Percentiles rank a stretch among this genome's conserved stretches.
These are phyloP conservation scores for Chelmon rostratus DNA, from an alignment of 2,797 vertebrate genomes.

Conservation along the genomic window DNA sequence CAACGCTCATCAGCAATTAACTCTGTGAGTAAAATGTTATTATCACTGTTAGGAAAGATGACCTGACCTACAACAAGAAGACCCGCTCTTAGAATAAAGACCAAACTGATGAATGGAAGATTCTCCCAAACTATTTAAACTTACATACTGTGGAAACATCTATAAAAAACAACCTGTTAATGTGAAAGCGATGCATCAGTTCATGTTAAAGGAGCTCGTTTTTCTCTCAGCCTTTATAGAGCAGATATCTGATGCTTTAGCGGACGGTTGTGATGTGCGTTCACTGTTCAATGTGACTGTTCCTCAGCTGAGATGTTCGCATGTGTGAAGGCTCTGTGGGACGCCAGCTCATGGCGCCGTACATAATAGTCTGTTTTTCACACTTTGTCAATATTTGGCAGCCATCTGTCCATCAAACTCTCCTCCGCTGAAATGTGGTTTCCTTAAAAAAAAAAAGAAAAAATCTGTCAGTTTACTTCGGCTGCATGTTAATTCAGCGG, in stretches of 20 bases:
- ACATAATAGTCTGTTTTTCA: constrained; percentile 58
- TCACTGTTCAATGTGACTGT: neutral
- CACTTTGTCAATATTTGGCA: constrained; percentile 67
- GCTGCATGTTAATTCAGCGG: constrained; percentile 12
- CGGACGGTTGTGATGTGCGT: neutral
- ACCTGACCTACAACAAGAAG: neutral
- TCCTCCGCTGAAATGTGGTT: constrained; percentile 12
- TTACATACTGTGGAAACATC: neutral
- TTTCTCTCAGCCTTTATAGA: neutral
- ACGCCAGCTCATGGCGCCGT: constrained; percentile 23
- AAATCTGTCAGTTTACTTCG: neutral
- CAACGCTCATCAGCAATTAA: constrained; percentile 5
- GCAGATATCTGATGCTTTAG: neutral
- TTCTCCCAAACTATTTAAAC: neutral
- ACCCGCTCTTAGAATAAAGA: neutral
- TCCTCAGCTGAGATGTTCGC: constrained; percentile 18
- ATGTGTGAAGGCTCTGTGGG: constrained; percentile 23
- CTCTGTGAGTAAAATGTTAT: neutral
- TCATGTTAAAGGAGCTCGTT: neutral
- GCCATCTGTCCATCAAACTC: constrained; percentile 47
- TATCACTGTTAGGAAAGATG: neutral
- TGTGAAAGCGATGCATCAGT: no score
- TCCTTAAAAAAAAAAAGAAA: neutral
- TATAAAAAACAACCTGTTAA: neutral
- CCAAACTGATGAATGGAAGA: neutral